Evolutionary conservation across 1,140 invertebrate species (phyloP).

Genomic region (Ceratoteleas bidentatus): DNA sequence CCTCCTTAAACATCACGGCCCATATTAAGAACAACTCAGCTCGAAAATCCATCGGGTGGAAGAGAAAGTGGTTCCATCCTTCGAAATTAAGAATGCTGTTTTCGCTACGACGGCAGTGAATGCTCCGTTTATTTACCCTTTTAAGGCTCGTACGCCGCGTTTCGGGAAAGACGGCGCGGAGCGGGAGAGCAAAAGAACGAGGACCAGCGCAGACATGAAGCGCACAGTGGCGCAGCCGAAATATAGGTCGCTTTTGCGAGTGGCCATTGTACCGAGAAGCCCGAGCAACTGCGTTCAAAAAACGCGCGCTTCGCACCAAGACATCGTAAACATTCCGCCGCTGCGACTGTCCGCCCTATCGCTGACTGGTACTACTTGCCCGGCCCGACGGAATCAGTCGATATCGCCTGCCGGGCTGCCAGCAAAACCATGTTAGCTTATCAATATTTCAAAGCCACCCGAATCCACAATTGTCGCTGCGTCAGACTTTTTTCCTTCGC

Average conservation of each 20-base stretch:
- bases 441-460: constrained; percentile 28
- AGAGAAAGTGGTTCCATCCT: too few relatives aligned
- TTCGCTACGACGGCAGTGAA: too few relatives aligned
- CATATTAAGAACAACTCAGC: too few relatives aligned
- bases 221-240: constrained; percentile 20
- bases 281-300: constrained; percentile 57
- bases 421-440: constrained; percentile 24
- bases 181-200: constrained; percentile 15
- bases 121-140: constrained; percentile 47
- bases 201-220: constrained; percentile 18
- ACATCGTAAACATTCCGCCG: constrained; percentile 49
- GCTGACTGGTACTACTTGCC: constrained; percentile 76
- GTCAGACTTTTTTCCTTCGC: too few relatives aligned
- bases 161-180: constrained; percentile 12
- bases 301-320: constrained; percentile 38
- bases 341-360: constrained; percentile 69
- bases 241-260: constrained; percentile 64
- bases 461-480: constrained; percentile 9
- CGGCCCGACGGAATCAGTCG: constrained; percentile 62
- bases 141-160: constrained; percentile 21
- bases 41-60: too few relatives aligned
- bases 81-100: too few relatives aligned
- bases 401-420: constrained; percentile 46
- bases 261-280: constrained; percentile 26
- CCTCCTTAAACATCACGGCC: too few relatives aligned